Evolutionary conservation across 92 coral and sea anemone species (phyloP).

Genomic region (Siderastrea siderea): DNA sequence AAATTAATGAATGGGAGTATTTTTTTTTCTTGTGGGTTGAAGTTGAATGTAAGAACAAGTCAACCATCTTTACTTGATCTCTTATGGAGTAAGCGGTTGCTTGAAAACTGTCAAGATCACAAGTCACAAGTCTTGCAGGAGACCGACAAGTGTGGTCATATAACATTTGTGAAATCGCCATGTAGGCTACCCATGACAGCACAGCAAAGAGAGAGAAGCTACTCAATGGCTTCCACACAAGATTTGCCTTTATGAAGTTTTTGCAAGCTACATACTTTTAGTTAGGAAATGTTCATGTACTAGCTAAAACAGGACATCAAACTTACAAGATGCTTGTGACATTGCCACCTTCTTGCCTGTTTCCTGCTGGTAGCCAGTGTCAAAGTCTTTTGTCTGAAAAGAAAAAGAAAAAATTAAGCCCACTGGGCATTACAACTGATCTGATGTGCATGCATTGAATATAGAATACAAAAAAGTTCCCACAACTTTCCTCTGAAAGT

Average conservation of each 20-base stretch:
- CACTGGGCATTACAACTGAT: not conserved
- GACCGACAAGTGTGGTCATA: too few relatives aligned
- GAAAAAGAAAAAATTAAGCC: not conserved
- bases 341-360: constrained; percentile 83
- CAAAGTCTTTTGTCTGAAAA: constrained; percentile 88
- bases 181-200: not conserved
- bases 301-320: not conserved
- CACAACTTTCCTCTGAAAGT: too few relatives aligned
- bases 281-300: not conserved
- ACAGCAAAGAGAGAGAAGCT: not conserved
- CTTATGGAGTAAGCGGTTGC: too few relatives aligned
- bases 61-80: too few relatives aligned
- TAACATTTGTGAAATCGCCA: too few relatives aligned
- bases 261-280: not conserved
- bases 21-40: too few relatives aligned
- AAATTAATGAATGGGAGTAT: too few relatives aligned
- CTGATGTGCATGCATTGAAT: too few relatives aligned
- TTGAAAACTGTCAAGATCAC: too few relatives aligned
- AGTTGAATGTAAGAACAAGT: too few relatives aligned
- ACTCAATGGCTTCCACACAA: not conserved
- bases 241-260: not conserved
- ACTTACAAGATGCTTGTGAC: constrained; percentile 94
- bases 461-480: too few relatives aligned
- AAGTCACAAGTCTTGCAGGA: too few relatives aligned
- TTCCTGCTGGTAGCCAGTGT: constrained; percentile 74